Conservation (phyloP, 2,113 vertebrate genomes). For the Aplodontia rufa region DNA sequence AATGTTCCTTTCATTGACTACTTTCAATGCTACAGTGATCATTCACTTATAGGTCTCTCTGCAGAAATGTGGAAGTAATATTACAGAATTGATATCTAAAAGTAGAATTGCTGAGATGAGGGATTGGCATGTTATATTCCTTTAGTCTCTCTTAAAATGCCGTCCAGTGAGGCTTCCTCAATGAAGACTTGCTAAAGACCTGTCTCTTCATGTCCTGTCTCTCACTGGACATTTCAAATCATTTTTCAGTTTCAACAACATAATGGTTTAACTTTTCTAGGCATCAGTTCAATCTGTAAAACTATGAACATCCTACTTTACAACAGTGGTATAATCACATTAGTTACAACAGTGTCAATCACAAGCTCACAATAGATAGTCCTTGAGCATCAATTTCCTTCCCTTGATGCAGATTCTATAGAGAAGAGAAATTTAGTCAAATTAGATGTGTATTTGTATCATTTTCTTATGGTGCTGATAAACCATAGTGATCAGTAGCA, state of each 20-base stretch:
- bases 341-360: neutral
- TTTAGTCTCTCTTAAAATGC: neutral
- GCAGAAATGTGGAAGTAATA: no score
- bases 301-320: neutral
- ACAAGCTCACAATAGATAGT: neutral
- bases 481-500: neutral
- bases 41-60: neutral
- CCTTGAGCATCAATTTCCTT: neutral
- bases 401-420: neutral
- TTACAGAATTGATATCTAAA: neutral
- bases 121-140: neutral
- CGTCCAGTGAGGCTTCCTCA: neutral
- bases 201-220: neutral
- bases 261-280: neutral
- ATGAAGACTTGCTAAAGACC: neutral
- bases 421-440: neutral
- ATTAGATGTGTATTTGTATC: neutral
- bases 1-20: neutral
- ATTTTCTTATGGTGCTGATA: neutral
- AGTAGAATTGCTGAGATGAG: neutral
- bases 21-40: neutral
- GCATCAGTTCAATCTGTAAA: neutral
- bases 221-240: neutral
- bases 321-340: neutral
- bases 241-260: neutral